A percentile compares a stretch with the other conserved stretches of the same genome.
Evolutionary conservation across 2,113 vertebrate species (phyloP).

Genomic region (Sorex araneus): DNA sequence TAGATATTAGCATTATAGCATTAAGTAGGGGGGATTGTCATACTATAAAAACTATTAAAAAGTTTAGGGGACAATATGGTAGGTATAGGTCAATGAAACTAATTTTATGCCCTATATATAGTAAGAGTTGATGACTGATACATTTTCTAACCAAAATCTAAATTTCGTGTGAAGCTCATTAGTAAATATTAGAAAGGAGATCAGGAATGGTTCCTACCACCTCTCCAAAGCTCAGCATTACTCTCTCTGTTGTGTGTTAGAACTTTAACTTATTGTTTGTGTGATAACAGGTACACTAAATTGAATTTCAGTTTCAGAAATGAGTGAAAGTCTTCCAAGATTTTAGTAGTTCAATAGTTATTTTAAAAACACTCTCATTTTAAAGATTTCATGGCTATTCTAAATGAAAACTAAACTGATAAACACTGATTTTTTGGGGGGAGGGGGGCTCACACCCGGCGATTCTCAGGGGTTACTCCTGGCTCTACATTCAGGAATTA

Average conservation of each 20-base stretch:
- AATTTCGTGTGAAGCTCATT: neutral
- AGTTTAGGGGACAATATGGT: neutral
- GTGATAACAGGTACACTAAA: neutral
- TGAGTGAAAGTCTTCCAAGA: neutral
- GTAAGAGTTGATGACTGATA: neutral
- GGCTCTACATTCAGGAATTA: no score
- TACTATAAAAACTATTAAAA: neutral
- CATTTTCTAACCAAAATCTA: neutral
- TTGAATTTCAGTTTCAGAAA: conserved; percentile 10
- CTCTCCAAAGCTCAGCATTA: neutral
- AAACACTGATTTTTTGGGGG: neutral
- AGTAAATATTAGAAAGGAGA: neutral
- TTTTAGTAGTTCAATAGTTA: neutral
- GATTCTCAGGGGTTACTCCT: no score
- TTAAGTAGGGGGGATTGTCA: neutral
- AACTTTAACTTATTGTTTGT: neutral
- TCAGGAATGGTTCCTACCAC: neutral
- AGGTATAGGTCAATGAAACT: neutral
- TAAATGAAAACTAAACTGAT: neutral
- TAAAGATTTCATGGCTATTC: neutral
- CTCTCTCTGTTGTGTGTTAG: neutral
- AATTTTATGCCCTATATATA: neutral
- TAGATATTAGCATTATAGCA: neutral
- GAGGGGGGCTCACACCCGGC: no score
- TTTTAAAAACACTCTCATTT: conserved; percentile 1